Percentiles rank a stretch among this genome's conserved stretches.
Evolutionary conservation across 2,888 invertebrate species (phyloP).

Genomic region (Netelia melanura): DNA sequence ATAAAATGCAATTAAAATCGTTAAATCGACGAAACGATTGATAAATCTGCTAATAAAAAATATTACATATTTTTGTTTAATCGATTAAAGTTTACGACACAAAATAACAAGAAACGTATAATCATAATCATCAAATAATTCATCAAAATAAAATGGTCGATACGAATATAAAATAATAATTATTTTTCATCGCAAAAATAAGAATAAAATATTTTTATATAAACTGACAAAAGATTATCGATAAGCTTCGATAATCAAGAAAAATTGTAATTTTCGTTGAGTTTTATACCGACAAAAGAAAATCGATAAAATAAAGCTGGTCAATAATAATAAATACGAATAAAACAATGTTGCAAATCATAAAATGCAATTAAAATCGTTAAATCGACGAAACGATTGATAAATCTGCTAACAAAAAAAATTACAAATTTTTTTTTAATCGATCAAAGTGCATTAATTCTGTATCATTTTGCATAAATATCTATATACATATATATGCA

Average conservation of each 20-base stretch:
- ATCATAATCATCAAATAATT: no score
- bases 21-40: not conserved
- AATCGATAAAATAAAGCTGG: not conserved
- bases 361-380: not conserved
- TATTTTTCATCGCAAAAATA: no score
- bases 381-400: not conserved
- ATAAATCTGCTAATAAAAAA: not conserved
- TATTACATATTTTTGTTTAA: not conserved
- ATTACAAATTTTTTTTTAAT: constrained; percentile 6
- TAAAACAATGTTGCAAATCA: no score
- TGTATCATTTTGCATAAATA: not conserved
- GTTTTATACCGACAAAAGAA: not conserved
- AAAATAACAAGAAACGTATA: no score
- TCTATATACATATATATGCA: constrained; percentile 37
- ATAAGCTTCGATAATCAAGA: not conserved
- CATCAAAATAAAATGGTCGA: no score
- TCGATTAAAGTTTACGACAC: not conserved
- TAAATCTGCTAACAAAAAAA: not conserved
- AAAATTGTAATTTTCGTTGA: not conserved
- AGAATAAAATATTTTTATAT: not conserved
- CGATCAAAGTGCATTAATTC: constrained; percentile 32
- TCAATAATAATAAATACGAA: not conserved
- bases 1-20: not conserved
- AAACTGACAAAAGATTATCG: not conserved
- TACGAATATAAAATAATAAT: no score